Percentiles rank a stretch among this genome's conserved stretches.
phyloP scores from a whole-genome alignment of 2,888 invertebrate genomes.

The Autographa gamma region DNA sequence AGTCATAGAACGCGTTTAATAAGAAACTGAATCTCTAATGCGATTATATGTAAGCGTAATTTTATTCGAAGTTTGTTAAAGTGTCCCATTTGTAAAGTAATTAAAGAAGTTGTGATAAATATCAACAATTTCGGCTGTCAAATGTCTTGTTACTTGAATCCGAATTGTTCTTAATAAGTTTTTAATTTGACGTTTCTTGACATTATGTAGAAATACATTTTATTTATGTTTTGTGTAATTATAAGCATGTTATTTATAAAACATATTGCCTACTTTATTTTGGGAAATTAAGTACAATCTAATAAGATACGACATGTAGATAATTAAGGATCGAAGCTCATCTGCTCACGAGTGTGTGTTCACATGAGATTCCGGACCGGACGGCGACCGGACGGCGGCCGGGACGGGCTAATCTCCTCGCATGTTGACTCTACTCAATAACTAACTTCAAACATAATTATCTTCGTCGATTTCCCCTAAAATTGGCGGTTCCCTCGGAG shows the following conservation, averaged over 20 bases:
- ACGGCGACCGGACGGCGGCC: constrained; percentile 21
- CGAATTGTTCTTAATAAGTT: not conserved
- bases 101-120: not conserved
- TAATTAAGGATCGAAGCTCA: constrained; percentile 49
- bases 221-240: not conserved
- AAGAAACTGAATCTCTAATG: constrained; percentile 33
- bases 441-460: constrained; percentile 89
- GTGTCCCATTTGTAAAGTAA: constrained; percentile 12
- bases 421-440: constrained; percentile 86
- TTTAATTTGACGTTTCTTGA: not conserved
- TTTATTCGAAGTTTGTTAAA: constrained; percentile 5
- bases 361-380: constrained; percentile 21
- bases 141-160: not conserved
- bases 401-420: constrained; percentile 73
- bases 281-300: constrained; percentile 12
- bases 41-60: constrained; percentile 14
- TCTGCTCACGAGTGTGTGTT: constrained; percentile 41
- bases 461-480: constrained; percentile 86
- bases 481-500: constrained; percentile 84
- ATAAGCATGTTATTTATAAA: too few relatives aligned
- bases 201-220: not conserved
- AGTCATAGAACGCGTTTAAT: constrained; percentile 49
- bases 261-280: not conserved
- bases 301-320: constrained; percentile 43
- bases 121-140: not conserved